Evolutionary conservation across 1,140 invertebrate species (phyloP).

Genomic region (Tachypleus tridentatus): DNA sequence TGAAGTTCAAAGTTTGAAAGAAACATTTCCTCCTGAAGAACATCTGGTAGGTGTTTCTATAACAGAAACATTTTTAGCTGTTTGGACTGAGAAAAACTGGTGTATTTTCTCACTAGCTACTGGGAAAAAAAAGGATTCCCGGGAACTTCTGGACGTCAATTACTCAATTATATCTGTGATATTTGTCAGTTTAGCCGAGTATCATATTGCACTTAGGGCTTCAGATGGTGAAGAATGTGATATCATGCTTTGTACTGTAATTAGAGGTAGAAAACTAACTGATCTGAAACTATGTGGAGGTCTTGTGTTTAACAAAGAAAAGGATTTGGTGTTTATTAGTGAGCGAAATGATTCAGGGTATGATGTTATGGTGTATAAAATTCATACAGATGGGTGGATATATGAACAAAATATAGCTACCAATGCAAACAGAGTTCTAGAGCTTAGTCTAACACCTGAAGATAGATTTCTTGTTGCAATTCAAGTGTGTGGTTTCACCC

Average conservation of each 20-base stretch:
- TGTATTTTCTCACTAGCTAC: conserved; percentile 8
- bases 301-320: not conserved
- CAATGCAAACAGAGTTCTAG: conserved; percentile 3
- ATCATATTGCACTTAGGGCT: not conserved
- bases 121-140: not conserved
- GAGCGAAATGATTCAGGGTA: not conserved
- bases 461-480: conserved; percentile 20
- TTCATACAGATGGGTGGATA: not conserved
- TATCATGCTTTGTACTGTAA: not conserved
- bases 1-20: conserved; percentile 13
- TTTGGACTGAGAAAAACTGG: conserved; percentile 18
- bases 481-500: not conserved
- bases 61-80: conserved; percentile 2
- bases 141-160: not conserved
- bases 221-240: not conserved
- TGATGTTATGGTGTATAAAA: not conserved
- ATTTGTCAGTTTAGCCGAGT: not conserved
- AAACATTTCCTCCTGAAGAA: not conserved
- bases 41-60: not conserved
- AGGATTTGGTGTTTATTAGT: not conserved
- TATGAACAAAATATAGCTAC: not conserved
- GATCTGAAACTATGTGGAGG: not conserved
- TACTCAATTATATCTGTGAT: not conserved
- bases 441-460: conserved; percentile 6
- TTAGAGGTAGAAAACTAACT: not conserved